These are phyloP conservation scores for Vulpes lagopus DNA, from an alignment of 2,113 vertebrate species.

Conservation along the genomic window DNA sequence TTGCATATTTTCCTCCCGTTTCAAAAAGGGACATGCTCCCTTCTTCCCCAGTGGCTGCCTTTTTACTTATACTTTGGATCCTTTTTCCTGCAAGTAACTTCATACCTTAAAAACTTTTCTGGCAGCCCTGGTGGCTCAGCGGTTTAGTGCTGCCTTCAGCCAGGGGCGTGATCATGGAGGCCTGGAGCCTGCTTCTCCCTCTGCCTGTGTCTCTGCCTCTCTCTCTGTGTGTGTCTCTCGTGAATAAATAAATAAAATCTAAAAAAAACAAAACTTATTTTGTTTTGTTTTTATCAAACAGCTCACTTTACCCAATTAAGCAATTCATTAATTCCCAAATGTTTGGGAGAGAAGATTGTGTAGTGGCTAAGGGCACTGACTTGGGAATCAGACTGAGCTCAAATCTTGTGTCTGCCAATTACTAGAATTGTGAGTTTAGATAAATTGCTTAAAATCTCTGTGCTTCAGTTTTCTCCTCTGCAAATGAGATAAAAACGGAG, in stretches of 20 bases:
- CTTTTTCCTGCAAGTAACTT: not conserved
- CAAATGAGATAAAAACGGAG: conserved; percentile 11
- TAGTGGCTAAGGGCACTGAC: not conserved
- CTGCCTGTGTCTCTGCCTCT: too few species aligned
- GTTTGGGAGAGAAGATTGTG: not conserved
- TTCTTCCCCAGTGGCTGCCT: not conserved
- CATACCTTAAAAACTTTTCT: not conserved
- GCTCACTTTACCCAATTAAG: not conserved
- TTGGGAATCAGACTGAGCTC: not conserved
- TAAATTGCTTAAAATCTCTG: conserved; percentile 16
- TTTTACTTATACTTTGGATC: conserved; percentile 1
- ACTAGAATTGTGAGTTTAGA: not conserved
- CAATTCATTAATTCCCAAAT: not conserved
- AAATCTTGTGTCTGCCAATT: not conserved
- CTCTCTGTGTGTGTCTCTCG: too few species aligned
- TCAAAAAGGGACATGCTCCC: not conserved
- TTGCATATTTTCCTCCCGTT: not conserved
- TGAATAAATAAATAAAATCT: too few species aligned
- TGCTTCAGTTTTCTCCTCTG: conserved; percentile 23
- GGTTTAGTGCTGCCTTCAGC: too few species aligned
- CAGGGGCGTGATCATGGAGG: too few species aligned
- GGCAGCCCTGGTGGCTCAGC: too few species aligned
- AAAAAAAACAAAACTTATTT: too few species aligned
- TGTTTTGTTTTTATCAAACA: not conserved
- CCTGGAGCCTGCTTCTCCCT: too few species aligned